These are phyloP conservation scores for Crepidodera aurea DNA, from an alignment of 2,888 invertebrate species.

Conservation along the genomic window DNA sequence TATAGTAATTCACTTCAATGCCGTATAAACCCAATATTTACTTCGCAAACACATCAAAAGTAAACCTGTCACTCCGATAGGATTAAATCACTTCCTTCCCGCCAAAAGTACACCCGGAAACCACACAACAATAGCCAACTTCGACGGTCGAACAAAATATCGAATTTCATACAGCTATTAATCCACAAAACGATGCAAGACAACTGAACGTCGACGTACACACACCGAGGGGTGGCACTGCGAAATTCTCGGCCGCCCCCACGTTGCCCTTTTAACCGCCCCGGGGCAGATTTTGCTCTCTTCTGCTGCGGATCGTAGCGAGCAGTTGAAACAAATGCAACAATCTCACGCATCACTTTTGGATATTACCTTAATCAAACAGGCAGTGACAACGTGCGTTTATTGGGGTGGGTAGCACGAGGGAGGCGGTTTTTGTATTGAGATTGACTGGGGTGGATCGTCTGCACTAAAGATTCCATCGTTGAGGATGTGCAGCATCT, in stretches of 20 bases:
- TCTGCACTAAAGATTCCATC: constrained; percentile 25
- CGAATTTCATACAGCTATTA: constrained; percentile 46
- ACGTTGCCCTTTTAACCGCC: constrained; percentile 1
- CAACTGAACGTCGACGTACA: constrained; percentile 39
- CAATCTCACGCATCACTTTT: constrained; percentile 57
- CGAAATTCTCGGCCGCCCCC: constrained; percentile 27
- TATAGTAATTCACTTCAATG: too few species aligned
- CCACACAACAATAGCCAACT: constrained; percentile 23
- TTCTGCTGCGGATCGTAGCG: constrained; percentile 30
- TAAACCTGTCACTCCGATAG: background rate
- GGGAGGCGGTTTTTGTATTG: constrained; percentile 25
- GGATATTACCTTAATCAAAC: constrained; percentile 62
- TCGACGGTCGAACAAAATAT: constrained; percentile 31
- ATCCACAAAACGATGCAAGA: constrained; percentile 41
- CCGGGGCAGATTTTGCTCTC: constrained; percentile 30
- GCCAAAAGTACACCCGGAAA: background rate
- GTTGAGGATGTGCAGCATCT: background rate
- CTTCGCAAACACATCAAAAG: background rate
- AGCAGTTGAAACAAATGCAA: constrained; percentile 53
- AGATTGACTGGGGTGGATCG: constrained; percentile 30
- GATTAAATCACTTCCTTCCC: constrained; percentile 13
- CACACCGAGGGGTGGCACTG: constrained; percentile 31
- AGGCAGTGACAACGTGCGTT: constrained; percentile 46
- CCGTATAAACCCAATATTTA: background rate
- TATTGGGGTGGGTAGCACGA: constrained; percentile 21